phyloP scores from a whole-genome alignment of 2,113 vertebrate species.

The Hucho hucho region DNA sequence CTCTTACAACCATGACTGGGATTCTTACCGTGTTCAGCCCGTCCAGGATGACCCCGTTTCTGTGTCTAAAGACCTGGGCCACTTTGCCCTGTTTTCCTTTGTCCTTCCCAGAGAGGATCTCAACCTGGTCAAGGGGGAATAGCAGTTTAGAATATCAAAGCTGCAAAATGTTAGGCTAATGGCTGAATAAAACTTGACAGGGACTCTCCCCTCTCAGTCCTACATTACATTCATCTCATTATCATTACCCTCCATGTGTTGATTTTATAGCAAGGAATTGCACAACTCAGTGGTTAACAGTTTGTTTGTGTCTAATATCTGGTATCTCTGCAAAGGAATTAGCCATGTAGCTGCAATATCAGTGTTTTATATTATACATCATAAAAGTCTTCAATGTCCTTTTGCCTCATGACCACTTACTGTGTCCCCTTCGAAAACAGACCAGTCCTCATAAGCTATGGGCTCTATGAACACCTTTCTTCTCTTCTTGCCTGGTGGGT shows the following conservation, averaged over 20 bases:
- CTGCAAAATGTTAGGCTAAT: too few relatives aligned
- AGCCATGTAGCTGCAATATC: too few relatives aligned
- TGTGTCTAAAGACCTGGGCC: conserved; percentile 80
- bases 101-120: conserved; percentile 85
- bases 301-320: background rate
- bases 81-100: conserved; percentile 86
- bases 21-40: conserved; percentile 86
- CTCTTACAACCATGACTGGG: too few relatives aligned
- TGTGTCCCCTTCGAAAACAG: conserved; percentile 82
- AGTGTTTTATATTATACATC: background rate
- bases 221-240: too few relatives aligned
- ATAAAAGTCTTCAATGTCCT: background rate
- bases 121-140: conserved; percentile 73
- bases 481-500: conserved; percentile 76
- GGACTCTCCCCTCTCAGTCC: too few relatives aligned
- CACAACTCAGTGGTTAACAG: background rate
- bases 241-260: too few relatives aligned
- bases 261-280: background rate
- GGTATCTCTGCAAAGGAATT: too few relatives aligned
- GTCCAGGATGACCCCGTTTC: conserved; percentile 89
- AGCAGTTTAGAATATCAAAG: too few relatives aligned
- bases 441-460: conserved; percentile 78
- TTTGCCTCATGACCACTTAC: conserved; percentile 59
- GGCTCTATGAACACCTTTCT: conserved; percentile 83
- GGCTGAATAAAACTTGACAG: too few relatives aligned